These are phyloP conservation scores for Lota lota DNA, from an alignment of 2,113 vertebrate species.

Conservation along the genomic window DNA sequence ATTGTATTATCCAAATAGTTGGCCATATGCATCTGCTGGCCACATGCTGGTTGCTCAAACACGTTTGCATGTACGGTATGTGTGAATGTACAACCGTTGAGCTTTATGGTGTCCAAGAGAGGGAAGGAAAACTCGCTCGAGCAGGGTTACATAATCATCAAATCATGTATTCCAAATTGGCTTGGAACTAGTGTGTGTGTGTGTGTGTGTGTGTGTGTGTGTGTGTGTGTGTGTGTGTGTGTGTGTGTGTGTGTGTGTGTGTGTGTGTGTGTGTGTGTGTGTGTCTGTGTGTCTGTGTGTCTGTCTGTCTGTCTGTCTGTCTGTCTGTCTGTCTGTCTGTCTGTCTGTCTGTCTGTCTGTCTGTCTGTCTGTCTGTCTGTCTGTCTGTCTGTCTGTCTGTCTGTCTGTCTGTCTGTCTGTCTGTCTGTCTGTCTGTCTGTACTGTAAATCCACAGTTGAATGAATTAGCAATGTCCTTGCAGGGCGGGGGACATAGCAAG, in stretches of 20 bases:
- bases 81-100: background rate
- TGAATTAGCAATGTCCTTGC: too few species aligned
- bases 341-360: background rate
- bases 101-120: conserved; percentile 18
- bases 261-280: conserved; percentile 1
- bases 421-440: too few species aligned
- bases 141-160: conserved; percentile 44
- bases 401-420: too few species aligned
- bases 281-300: background rate
- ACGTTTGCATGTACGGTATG: background rate
- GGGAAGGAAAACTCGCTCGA: background rate
- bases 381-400: background rate
- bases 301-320: too few species aligned
- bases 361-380: background rate
- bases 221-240: background rate
- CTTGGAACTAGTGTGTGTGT: conserved; percentile 15
- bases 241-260: background rate
- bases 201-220: conserved; percentile 9
- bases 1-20: conserved; percentile 52
- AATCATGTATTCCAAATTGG: conserved; percentile 46
- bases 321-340: too few species aligned
- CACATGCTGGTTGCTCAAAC: background rate
- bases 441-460: too few species aligned
- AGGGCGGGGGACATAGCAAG: too few species aligned
- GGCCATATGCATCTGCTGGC: conserved; percentile 31